Evolutionary conservation across 1,140 invertebrate species (phyloP), one percentile per base, ranked within the genome.

Genomic region (Colletes gigas): DNA sequence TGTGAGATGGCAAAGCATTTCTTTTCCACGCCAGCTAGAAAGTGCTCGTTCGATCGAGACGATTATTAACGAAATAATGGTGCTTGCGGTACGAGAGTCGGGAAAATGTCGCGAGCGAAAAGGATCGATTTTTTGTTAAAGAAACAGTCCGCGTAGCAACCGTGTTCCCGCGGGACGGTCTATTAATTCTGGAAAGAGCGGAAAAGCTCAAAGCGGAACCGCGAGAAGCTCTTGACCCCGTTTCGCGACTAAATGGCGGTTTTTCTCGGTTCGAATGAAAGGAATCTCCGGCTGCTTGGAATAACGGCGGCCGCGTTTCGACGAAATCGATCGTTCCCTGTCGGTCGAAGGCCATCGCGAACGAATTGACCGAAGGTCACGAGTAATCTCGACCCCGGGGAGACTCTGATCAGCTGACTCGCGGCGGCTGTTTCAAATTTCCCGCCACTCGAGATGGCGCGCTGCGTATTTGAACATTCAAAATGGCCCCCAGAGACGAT

Each of bases 171-270:
- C 47, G 69, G 0, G 77, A 65, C 14, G 76, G 50, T 70, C 77
- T 50, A 65, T 79, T 79, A 79, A 79, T 79, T 57, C 70, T 47
- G 60, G 44, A 39, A 65, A 79, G 70, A 65, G 60, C 30, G 41
- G 52, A 72, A 41, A 71, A 57, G 60, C n/a, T 73, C 50, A 21
- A 73, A 79, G 69, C 69, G 19, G 69, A 78, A 78, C 69, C 77
- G 69, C 70, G 77, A 21, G 41, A 78, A 78, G 75, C 75, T 70
- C 75, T 78, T 78, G 75, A 78, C 75, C 75, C 15, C 44, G 67
- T 70, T 78, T 55, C 75, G 55, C 21, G 44, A 30, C 59, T 70
- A 78, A 78, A 78, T 78, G 75, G 75, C 68, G 60, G 54, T 78
- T 78, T 72, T 54, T 66, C 44, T 63, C 68, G 39, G 67, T 70